Base-by-base conservation (phyloP, 1,140 invertebrate species). In the Apis laboriosa region DNA sequence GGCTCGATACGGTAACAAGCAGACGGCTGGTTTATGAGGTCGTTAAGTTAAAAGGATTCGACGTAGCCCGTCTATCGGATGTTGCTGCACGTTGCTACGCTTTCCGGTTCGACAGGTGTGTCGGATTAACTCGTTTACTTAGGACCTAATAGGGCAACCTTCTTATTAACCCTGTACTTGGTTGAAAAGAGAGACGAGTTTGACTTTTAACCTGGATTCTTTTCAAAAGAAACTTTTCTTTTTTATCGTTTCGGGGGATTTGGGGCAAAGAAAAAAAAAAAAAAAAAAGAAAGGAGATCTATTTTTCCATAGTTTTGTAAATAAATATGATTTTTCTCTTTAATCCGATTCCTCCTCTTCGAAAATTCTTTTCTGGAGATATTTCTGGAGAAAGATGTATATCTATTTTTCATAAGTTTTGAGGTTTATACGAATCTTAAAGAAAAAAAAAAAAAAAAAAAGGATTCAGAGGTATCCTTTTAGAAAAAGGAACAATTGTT, bases 11-110 rank as follows among this genome's bases (percentile, higher is more conserved):
- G 77, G 86, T 83, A 86, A 84, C 72, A 24, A 63, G 66, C 68
- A 21, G 70, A 85, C 86, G 75, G 51, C 64, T 77, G 79, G 63
- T 87, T 89, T 89, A 88, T 77, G 85, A 79, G 85, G 77, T 86
- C 85, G 80, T 89, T 85, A 88, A 72, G 76, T 88, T 88, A 67
- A 87, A 87, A 85, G 77, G 73, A 73, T 63, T 64, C 77, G 43
- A 77, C 61, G 61, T 70, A 63, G 72, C 64, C 55, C 73, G 76
- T 71, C 72, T 71, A 77, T 70, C 64, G 60, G 67, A 61, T 77
- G 77, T 77, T 81, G 84, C 60, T 66, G 9, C 66, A 49, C 71
- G 78, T 68, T 60, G 83, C 64, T 58, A 71, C 64, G 51, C 75
- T 83, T 86, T 78, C 70, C 64, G 43, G 72, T 80, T 80, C 60